Evolutionary conservation across 2,888 invertebrate genomes (phyloP).

Genomic region (Yponomeuta cagnagella): DNA sequence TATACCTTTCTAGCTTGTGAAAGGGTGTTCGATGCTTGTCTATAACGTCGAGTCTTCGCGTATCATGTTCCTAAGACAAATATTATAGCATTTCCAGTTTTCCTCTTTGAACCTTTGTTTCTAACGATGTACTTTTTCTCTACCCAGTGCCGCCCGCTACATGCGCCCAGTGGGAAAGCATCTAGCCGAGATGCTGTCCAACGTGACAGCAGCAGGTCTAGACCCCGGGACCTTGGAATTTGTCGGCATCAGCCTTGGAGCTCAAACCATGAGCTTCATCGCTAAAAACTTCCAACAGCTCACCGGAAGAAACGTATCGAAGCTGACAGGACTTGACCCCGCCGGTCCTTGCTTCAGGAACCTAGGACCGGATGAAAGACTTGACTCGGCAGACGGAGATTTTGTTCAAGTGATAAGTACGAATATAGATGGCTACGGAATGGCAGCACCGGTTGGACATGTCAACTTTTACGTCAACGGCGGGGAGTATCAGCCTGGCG

Average conservation of each 20-base stretch:
- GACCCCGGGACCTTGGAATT: conserved; percentile 27
- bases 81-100: too few species aligned
- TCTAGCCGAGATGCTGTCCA: conserved; percentile 27
- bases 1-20: too few species aligned
- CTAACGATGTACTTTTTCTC: too few species aligned
- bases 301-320: conserved; percentile 27
- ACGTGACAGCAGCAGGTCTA: conserved; percentile 24
- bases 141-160: conserved; percentile 21
- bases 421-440: conserved; percentile 28
- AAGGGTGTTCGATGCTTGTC: too few species aligned
- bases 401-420: conserved; percentile 28
- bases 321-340: conserved; percentile 28
- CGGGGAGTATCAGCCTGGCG: conserved; percentile 29
- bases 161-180: conserved; percentile 25
- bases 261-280: conserved; percentile 27
- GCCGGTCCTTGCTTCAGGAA: conserved; percentile 30
- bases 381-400: conserved; percentile 30
- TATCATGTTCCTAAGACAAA: too few species aligned
- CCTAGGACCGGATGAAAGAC: conserved; percentile 26
- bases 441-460: conserved; percentile 26
- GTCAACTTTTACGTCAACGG: conserved; percentile 17
- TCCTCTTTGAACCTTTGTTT: too few species aligned
- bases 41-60: too few species aligned
- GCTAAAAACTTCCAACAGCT: conserved; percentile 26
- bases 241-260: conserved; percentile 28